Evolutionary conservation across 2,888 invertebrate species (phyloP).

Genomic region (Noctua pronuba): DNA sequence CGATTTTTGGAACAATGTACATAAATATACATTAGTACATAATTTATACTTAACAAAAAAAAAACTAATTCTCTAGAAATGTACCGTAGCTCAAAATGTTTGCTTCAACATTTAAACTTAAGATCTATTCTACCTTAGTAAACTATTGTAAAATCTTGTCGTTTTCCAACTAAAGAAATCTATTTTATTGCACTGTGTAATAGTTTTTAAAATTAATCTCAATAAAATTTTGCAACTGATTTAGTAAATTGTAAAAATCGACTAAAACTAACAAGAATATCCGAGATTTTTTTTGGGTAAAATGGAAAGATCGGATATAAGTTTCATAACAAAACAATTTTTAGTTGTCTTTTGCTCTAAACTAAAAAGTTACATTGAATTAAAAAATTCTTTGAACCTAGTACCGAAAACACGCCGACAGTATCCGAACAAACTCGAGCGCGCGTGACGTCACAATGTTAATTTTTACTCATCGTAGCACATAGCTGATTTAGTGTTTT

Average conservation of each 20-base stretch:
- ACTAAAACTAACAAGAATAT: conserved; percentile 23
- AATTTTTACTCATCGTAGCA: background rate
- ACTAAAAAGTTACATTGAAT: background rate
- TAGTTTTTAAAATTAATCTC: conserved; percentile 49
- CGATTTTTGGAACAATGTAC: conserved; percentile 88
- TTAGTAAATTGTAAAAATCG: conserved; percentile 29
- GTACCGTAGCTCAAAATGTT: conserved; percentile 87
- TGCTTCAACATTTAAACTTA: conserved; percentile 82
- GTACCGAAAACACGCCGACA: background rate
- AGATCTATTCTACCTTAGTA: conserved; percentile 81
- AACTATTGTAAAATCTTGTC: conserved; percentile 74
- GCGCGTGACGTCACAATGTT: background rate
- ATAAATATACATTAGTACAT: conserved; percentile 84
- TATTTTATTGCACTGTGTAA: conserved; percentile 60
- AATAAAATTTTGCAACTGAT: conserved; percentile 14
- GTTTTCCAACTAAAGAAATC: conserved; percentile 73
- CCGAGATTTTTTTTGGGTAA: background rate
- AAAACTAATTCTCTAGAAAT: conserved; percentile 81
- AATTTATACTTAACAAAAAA: conserved; percentile 72
- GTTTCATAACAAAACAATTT: background rate
- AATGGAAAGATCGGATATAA: background rate
- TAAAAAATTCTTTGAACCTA: background rate
- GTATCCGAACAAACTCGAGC: background rate
- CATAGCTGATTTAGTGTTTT: background rate
- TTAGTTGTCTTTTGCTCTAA: background rate